Evolutionary conservation across 2,797 vertebrate genomes (phyloP).

Genomic region (Pangasius sanitwongsei): DNA sequence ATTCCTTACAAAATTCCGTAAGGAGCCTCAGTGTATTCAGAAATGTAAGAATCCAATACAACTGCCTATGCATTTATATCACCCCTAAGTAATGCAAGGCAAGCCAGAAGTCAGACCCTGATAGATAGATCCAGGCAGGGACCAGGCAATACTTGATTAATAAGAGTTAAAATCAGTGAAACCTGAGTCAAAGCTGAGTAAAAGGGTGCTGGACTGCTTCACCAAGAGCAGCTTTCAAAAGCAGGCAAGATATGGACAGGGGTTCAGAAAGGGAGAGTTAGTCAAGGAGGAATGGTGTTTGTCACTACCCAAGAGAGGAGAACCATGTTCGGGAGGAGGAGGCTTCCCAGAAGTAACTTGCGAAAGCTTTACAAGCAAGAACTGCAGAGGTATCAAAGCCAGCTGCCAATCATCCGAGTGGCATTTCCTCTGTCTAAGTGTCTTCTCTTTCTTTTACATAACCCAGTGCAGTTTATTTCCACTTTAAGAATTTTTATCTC

Average conservation of each 20-base stretch:
- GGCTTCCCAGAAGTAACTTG: conserved; percentile 59
- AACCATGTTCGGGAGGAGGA: conserved; percentile 46
- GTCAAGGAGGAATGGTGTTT: conserved; percentile 36
- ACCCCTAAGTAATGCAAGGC: not conserved
- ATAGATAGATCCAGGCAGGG: not conserved
- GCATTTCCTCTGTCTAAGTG: conserved; percentile 62
- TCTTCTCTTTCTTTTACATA: conserved; percentile 14
- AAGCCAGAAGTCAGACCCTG: not conserved
- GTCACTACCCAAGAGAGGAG: conserved; percentile 35
- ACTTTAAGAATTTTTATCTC: not conserved
- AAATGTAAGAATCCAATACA: not conserved
- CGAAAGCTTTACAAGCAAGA: conserved; percentile 73
- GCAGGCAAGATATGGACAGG: conserved; percentile 33
- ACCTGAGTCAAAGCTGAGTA: not conserved
- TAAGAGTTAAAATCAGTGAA: not conserved
- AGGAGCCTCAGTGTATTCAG: too few relatives aligned
- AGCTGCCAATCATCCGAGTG: conserved; percentile 67
- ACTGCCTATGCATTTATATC: not conserved
- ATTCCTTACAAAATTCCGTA: not conserved
- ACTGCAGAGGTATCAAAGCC: conserved; percentile 70
- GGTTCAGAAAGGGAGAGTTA: conserved; percentile 31
- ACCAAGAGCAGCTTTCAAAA: conserved; percentile 16
- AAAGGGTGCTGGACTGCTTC: conserved; percentile 33
- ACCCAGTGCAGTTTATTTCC: not conserved
- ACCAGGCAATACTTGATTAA: not conserved